A percentile compares a stretch with the other conserved stretches of the same genome.
Conservation (phyloP, 2,888 invertebrate species). For the Leucophenga maculata region DNA sequence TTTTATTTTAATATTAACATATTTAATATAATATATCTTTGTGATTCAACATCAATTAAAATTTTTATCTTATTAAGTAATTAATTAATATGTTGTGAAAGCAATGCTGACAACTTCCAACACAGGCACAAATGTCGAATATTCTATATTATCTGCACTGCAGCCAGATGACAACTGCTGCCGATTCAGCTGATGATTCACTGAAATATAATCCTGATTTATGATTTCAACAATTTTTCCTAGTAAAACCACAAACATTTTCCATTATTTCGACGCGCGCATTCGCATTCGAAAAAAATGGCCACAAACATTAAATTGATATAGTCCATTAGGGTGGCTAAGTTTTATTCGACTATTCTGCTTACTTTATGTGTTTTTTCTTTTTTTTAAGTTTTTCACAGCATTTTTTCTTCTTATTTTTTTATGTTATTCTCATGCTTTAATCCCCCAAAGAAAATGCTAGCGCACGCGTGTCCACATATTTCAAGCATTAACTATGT, state of each 20-base stretch:
- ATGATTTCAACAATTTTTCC: constrained; percentile 57
- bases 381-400: constrained; percentile 32
- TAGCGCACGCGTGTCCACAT: constrained; percentile 26
- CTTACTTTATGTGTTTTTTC: constrained; percentile 3
- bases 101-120: no score
- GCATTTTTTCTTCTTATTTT: constrained; percentile 2
- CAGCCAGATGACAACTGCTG: constrained; percentile 43
- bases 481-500: constrained; percentile 29
- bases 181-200: constrained; percentile 58
- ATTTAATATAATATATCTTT: no score
- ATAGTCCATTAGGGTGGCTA: constrained; percentile 64
- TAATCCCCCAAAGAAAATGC: constrained; percentile 26
- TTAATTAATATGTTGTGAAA: no score
- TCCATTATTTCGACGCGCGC: constrained; percentile 39
- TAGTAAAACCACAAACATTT: constrained; percentile 39
- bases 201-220: constrained; percentile 68
- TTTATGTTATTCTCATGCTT: neutral
- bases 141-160: neutral
- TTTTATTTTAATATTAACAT: no score
- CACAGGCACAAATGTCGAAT: no score
- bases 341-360: neutral
- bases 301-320: constrained; percentile 59
- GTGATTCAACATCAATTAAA: no score
- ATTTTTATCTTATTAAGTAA: no score
- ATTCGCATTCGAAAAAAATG: constrained; percentile 47